phyloP scores from a whole-genome alignment of 2,888 invertebrate species.

The Cyrtodaria siliqua region DNA sequence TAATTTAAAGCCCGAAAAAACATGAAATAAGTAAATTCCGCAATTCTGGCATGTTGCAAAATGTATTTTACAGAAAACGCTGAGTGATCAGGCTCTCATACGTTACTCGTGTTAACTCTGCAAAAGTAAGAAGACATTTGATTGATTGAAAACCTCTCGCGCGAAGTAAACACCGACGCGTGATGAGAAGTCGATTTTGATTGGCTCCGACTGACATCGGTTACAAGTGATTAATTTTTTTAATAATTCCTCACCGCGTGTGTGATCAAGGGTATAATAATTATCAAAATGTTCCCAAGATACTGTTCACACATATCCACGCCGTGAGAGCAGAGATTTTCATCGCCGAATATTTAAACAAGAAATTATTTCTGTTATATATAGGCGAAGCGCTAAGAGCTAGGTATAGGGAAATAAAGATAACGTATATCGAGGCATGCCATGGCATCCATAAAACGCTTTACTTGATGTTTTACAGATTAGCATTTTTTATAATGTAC shows the following conservation, averaged over 20 bases:
- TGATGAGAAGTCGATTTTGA: conserved; percentile 49
- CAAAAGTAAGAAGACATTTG: conserved; percentile 46
- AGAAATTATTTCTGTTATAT: no score
- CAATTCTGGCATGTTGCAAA: conserved; percentile 45
- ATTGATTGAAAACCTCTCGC: conserved; percentile 57
- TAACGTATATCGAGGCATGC: no score
- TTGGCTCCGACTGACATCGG: conserved; percentile 44
- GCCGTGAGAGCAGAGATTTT: no score
- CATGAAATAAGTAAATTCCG: conserved; percentile 23
- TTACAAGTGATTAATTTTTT: conserved; percentile 52
- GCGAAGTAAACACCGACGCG: conserved; percentile 51
- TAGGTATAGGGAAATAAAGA: no score
- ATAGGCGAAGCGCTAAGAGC: no score
- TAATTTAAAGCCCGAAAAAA: conserved; percentile 42
- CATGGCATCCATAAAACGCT: no score
- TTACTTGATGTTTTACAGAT: no score
- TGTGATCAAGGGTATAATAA: conserved; percentile 21
- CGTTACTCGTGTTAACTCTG: not conserved
- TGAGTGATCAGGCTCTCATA: conserved; percentile 2
- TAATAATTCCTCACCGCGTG: conserved; percentile 16
- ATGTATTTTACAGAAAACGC: conserved; percentile 58
- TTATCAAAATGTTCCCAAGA: conserved; percentile 6
- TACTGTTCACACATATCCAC: no score
- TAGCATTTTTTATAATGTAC: no score
- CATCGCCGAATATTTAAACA: no score